Base-by-base conservation (phyloP, 1,140 invertebrate genomes). In the Brachionus rubens region DNA sequence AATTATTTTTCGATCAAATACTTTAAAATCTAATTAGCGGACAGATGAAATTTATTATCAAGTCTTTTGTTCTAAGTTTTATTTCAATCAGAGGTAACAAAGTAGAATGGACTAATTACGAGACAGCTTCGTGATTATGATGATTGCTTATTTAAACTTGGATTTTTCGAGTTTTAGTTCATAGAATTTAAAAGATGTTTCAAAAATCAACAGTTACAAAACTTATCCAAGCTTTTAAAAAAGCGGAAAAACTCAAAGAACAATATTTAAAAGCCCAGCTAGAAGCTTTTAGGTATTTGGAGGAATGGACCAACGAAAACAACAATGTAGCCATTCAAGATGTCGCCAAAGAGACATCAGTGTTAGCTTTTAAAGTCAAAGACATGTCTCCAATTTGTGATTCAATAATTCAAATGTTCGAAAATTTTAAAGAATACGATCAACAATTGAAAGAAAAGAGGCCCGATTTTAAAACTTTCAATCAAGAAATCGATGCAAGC, bases 381-480 rank as follows among this genome's bases (percentile, higher is more conserved):
- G 19, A 59, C 19, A 59, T 9, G 5, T 59, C 54, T 33, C 1
- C 9, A n/a, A 4, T 6, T 19, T 59, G 12, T 59, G 30, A 59
- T 36, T 3, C 36, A 36, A 3, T 59, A 19, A 16, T 59, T 0
- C 41, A 65, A n/a, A 65, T 65, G 59, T 19, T 41, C 24, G 43
- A 46, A 43, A 65, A 21, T 3, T 65, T 65, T 28, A 41, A 65
- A 46, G 59, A 65, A 12, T 65, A 65, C 43, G 59, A 65, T 14
- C 2, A 41, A 43, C 36, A 65, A 43, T 14, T 65, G 30, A 65
- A 65, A 65, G 1, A 19, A 7, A 36, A 36, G 4, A 36, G 33
- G 33, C 3, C 4, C 3, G 5, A 46, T 7, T 5, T 46, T 3
- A 46, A 46, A 14, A 3, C 9, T 3, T 28, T 65, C 1, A 24